Conservation (phyloP, 2,888 invertebrate genomes). For the Eristalinus aeneus region DNA sequence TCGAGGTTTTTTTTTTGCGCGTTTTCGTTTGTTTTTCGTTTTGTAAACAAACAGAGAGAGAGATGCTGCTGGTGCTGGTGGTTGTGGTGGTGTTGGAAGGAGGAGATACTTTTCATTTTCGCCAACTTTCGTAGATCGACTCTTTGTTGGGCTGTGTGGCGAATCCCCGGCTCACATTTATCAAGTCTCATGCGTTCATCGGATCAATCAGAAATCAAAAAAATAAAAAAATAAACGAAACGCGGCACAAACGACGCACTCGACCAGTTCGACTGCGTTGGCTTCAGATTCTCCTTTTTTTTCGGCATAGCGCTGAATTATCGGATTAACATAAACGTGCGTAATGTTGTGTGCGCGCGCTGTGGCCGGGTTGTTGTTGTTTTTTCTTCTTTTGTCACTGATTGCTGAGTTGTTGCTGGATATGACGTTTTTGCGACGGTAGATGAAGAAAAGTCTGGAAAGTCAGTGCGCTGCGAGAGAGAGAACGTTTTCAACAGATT, state of each 20-base stretch:
- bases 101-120: conserved; percentile 17
- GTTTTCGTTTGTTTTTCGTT: not conserved
- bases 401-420: not conserved
- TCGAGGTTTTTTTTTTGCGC: conserved; percentile 28
- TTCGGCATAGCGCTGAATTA: conserved; percentile 65
- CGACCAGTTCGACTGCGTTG: not conserved
- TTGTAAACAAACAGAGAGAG: conserved; percentile 63
- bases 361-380: conserved; percentile 3
- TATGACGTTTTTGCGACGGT: conserved; percentile 23
- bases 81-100: conserved; percentile 4
- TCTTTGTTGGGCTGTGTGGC: not conserved
- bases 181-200: not conserved
- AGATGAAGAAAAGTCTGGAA: not conserved
- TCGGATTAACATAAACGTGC: conserved; percentile 74
- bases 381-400: not conserved
- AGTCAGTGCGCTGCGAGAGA: not conserved
- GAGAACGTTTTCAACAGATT: not conserved
- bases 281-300: not conserved
- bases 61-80: conserved; percentile 17
- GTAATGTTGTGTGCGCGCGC: conserved; percentile 73
- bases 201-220: conserved; percentile 45
- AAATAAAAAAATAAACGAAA: not conserved
- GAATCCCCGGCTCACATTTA: conserved; percentile 21
- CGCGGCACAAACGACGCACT: not conserved
- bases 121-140: conserved; percentile 3